Base-by-base conservation (phyloP, 2,888 invertebrate genomes). In the Nomada fucata region DNA sequence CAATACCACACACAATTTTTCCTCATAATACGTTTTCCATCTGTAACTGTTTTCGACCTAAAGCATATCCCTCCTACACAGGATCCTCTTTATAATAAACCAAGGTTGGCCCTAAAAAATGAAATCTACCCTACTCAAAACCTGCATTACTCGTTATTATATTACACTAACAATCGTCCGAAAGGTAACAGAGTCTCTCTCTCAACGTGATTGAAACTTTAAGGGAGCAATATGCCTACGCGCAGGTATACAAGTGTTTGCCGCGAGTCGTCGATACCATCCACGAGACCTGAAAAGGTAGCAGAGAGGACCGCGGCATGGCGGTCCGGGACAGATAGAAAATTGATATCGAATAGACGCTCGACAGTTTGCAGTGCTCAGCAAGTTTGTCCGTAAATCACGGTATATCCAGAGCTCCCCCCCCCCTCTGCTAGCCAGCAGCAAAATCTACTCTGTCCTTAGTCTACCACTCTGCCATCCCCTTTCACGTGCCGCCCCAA, bases 381-480 rank as follows among this genome's bases (percentile, higher is more conserved):
- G 86, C 87, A 89, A 91, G 90, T 91, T 90, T 90, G 87, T 89
- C 84, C 87, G 89, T 91, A 89, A 91, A 90, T 91, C 90, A 90
- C 89, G 82, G 85, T 86, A 88, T 89, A 88, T 75, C 77, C 80
- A 63, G 64, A 64, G 52, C 36, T 36, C 13, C 68, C 23, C 23
- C 13, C 68, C 23, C 23, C 71, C 76, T 79, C 64, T 60, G 61
- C 67, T 72, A 36, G 77, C 79, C 86, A 44, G 70, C 78, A 76
- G 88, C 77, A 79, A 85, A 70, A 77, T 84, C 76, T 78, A 65
- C 83, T 72, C 18, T 82, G 4, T 13, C 76, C 68, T 70, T 71
- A 61, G 67, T 72, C 63, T 29, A 47, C 61, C 74, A 59, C 80
- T 20, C 68, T 18, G 23, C 64, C 70, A 53, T 29, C 67, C 47